These are phyloP conservation scores for Accipiter virgatus DNA, from an alignment of 2,113 vertebrate genomes.

Conservation along the genomic window DNA sequence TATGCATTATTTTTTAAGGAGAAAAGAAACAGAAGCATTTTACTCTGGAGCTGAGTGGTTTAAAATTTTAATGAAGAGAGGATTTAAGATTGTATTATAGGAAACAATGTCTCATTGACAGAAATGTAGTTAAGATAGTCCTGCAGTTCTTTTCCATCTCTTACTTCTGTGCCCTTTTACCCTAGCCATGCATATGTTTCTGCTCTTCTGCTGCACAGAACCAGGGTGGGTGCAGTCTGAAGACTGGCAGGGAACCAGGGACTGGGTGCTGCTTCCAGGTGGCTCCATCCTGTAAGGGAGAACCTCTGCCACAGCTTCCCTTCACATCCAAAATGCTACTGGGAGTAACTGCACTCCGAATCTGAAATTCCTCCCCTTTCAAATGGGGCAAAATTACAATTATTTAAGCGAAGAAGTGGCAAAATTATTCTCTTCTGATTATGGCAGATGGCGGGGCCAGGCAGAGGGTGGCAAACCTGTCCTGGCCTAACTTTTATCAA, in stretches of 20 bases:
- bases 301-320: not conserved
- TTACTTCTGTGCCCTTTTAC: not conserved
- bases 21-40: not conserved
- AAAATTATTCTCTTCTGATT: conserved; percentile 7
- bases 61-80: conserved; percentile 53
- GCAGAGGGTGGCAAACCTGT: not conserved
- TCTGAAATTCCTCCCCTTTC: not conserved
- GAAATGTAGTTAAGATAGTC: not conserved
- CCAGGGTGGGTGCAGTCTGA: not conserved
- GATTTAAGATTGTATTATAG: not conserved
- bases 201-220: too few relatives aligned
- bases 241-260: not conserved
- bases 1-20: conserved; percentile 25
- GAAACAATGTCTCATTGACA: not conserved
- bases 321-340: not conserved
- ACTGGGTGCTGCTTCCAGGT: not conserved
- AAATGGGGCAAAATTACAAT: not conserved
- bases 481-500: not conserved
- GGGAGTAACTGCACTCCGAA: not conserved
- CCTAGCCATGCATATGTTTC: not conserved
- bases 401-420: not conserved
- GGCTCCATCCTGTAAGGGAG: not conserved
- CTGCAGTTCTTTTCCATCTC: not conserved
- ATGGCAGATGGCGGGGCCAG: not conserved
- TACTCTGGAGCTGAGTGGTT: not conserved